Percentiles rank a stretch among this genome's conserved stretches.
Conservation (phyloP, 2,797 vertebrate genomes). For the Manis crassicaudata region DNA sequence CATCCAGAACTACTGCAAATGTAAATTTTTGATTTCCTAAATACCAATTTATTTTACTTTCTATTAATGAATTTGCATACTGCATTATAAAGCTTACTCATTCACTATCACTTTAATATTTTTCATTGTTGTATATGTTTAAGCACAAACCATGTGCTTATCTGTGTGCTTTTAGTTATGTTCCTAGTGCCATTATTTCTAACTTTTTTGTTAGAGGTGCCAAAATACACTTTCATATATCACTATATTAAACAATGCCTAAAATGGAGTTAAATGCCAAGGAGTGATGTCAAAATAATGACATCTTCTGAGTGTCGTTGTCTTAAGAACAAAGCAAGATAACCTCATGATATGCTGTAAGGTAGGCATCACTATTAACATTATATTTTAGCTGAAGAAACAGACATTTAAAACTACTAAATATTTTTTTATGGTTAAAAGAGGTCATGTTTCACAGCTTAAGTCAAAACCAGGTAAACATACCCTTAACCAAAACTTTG, state of each 20-base stretch:
- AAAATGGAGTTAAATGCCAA: background rate
- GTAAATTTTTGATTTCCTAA: background rate
- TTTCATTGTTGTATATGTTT: background rate
- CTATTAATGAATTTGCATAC: background rate
- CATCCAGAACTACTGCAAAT: background rate
- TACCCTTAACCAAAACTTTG: background rate
- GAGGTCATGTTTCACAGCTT: background rate
- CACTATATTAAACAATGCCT: background rate
- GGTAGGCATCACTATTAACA: background rate
- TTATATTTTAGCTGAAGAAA: background rate
- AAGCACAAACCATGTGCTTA: background rate
- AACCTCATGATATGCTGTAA: background rate
- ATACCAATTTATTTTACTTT: background rate
- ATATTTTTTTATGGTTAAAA: background rate
- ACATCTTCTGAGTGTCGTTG: background rate
- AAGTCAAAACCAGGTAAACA: background rate
- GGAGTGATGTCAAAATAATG: background rate
- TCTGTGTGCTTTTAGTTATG: background rate
- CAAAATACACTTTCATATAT: background rate
- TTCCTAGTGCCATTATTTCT: background rate
- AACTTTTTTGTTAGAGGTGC: no score
- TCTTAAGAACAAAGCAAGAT: background rate
- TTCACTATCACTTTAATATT: background rate
- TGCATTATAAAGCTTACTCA: background rate
- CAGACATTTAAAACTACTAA: background rate